Evolutionary conservation across 2,888 invertebrate species (phyloP), one percentile per base, ranked within the genome.

Genomic region (Lasioglossum zephyrum): DNA sequence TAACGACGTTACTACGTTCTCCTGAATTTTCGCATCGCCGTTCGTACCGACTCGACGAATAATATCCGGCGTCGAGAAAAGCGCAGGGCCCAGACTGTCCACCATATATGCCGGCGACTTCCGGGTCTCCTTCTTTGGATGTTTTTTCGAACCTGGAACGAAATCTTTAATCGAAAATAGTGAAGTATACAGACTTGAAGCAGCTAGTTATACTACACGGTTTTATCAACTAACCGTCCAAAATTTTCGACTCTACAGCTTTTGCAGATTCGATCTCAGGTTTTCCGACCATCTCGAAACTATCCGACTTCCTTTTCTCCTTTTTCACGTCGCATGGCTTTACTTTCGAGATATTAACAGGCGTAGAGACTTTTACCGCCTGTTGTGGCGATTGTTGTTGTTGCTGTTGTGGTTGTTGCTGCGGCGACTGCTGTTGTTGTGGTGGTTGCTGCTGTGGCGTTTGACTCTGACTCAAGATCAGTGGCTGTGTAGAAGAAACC

Each of bases 21-120:
- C 95, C 89, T 82, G 73, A 47, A 72, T 92, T 94, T 94, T 94
- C 3, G 93, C 88, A 92, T 96, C 96, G 72, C 93, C 94, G 79
- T 96, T 96, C 70, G 96, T 95, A 79, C 96, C 96, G 26, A 97
- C 97, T 91, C 97, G 96, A 91, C 97, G 96, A 82, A 97, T 97
- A 79, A 97, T 97, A 95, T 98, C 98, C 36, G 98, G 97, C 69
- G 97, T 97, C 9, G 97, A 97, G 94, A 98, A 97, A 82, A 98
- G 95, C 60, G 97, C 97, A 82, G 97, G 96, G 5, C 95, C 96
- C 60, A 96, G 88, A 53, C 95, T 92, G 82, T 96, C 96, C 0
- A 96, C 96, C 73, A 96, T 95, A 92, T 96, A 96, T 26, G 96
- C 96, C 31, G 97, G 96, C 49, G 96, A 96, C 93, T 97, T 97